Evolutionary conservation across 2,888 invertebrate genomes (phyloP).

Genomic region (Leucozona laternaria): DNA sequence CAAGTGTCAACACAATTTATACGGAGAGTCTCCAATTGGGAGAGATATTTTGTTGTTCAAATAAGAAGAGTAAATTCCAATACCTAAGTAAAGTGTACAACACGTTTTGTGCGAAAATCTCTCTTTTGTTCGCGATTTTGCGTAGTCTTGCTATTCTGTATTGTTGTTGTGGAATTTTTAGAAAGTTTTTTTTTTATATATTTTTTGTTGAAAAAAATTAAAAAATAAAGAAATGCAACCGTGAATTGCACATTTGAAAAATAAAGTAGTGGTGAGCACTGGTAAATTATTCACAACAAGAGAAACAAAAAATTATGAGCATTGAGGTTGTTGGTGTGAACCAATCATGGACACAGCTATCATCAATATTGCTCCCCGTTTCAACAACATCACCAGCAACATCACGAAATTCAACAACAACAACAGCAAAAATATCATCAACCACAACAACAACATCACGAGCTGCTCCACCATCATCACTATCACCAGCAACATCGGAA

Average conservation of each 20-base stretch:
- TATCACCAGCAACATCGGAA: slow-evolving; percentile 36
- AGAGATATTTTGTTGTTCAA: not conserved
- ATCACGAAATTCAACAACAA: slow-evolving; percentile 30
- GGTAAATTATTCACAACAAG: slow-evolving; percentile 31
- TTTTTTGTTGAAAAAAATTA: slow-evolving; percentile 20
- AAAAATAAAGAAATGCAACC: slow-evolving; percentile 47
- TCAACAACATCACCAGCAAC: slow-evolving; percentile 46
- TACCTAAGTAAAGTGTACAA: slow-evolving; percentile 21
- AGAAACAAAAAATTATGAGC: slow-evolving; percentile 69
- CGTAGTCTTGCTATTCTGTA: slow-evolving; percentile 13
- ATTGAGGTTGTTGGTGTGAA: slow-evolving; percentile 76
- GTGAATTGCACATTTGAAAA: slow-evolving; percentile 47
- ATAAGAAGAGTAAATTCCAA: slow-evolving; percentile 44
- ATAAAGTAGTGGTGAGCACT: slow-evolving; percentile 21
- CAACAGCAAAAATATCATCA: slow-evolving; percentile 29
- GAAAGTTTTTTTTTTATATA: slow-evolving; percentile 66
- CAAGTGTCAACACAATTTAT: slow-evolving; percentile 45
- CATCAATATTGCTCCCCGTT: slow-evolving; percentile 67
- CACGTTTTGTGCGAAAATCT: slow-evolving; percentile 49
- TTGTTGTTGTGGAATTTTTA: slow-evolving; percentile 73
- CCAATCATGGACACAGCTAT: slow-evolving; percentile 75
- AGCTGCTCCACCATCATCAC: slow-evolving; percentile 23
- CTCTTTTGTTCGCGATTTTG: slow-evolving; percentile 26
- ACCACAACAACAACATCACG: slow-evolving; percentile 24
- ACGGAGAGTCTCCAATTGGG: slow-evolving; percentile 49